Evolutionary conservation across 2,797 vertebrate genomes (phyloP).

Genomic region (Tokudaia tokunoshimensis): DNA sequence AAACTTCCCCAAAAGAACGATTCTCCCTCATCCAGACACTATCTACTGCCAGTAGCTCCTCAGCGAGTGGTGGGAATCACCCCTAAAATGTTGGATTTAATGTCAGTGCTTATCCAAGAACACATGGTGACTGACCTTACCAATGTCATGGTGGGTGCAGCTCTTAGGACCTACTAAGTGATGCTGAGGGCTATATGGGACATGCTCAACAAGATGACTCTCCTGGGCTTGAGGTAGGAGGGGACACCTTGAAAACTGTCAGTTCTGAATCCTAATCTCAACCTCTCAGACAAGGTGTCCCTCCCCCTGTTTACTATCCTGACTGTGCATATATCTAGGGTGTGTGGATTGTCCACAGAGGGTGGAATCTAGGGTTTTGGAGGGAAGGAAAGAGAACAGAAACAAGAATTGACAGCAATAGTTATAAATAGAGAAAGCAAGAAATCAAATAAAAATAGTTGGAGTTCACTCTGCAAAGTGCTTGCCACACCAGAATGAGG

Average conservation of each 20-base stretch:
- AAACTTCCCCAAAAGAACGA: neutral
- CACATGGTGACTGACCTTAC: neutral
- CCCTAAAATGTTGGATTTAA: neutral
- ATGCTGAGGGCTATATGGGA: too few species aligned
- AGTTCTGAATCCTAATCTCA: neutral
- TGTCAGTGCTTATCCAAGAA: neutral
- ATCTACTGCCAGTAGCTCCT: neutral
- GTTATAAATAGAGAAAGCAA: neutral
- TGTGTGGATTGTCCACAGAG: neutral
- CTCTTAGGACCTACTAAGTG: neutral
- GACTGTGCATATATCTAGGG: neutral
- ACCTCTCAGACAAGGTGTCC: neutral
- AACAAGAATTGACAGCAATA: neutral
- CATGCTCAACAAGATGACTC: neutral
- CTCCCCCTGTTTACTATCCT: too few species aligned
- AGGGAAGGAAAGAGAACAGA: neutral
- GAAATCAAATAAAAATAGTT: neutral
- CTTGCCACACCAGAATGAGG: neutral
- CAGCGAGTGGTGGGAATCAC: neutral
- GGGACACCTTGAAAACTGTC: neutral
- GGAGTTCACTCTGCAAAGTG: neutral
- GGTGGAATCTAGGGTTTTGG: neutral
- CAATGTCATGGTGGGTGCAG: neutral
- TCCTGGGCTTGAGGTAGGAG: neutral
- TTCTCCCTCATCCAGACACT: too few species aligned